Evolutionary conservation across 1,140 invertebrate species (phyloP).

Genomic region (Danaus melanippus): DNA sequence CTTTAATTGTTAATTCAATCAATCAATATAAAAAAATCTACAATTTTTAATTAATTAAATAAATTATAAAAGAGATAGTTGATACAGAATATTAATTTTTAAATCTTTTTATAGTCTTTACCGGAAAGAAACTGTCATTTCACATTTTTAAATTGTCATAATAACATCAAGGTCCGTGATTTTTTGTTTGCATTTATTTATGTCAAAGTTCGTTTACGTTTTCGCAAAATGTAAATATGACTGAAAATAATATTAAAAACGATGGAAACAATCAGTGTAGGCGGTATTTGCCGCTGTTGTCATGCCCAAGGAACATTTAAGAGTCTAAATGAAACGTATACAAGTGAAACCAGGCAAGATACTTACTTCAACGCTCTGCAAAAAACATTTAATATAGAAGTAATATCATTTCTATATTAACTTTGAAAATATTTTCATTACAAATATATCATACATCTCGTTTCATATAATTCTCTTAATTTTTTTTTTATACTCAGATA

Average conservation of each 20-base stretch:
- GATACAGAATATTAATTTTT: too few relatives aligned
- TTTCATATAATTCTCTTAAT: too few relatives aligned
- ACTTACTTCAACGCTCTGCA: constrained; percentile 34
- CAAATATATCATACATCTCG: too few relatives aligned
- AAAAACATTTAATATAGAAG: constrained; percentile 35
- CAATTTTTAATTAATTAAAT: too few relatives aligned
- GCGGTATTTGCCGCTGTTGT: constrained; percentile 39
- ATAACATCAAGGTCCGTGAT: background rate
- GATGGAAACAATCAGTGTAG: constrained; percentile 27
- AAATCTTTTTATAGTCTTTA: too few relatives aligned
- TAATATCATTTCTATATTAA: constrained; percentile 14
- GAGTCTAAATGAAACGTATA: constrained; percentile 24
- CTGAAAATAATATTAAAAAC: constrained; percentile 19
- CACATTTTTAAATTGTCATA: background rate
- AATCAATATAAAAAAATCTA: too few relatives aligned
- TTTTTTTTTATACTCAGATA: too few relatives aligned
- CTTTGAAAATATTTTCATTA: too few relatives aligned
- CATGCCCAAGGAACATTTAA: constrained; percentile 32
- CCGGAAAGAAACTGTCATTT: too few relatives aligned
- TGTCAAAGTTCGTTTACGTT: background rate
- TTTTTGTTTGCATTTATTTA: background rate
- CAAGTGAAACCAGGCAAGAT: constrained; percentile 26
- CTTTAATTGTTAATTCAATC: too few relatives aligned
- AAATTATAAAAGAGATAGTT: too few relatives aligned
- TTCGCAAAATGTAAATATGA: constrained; percentile 10